phyloP scores from a whole-genome alignment of 2,888 invertebrate species.

The Sialis fuliginosa region DNA sequence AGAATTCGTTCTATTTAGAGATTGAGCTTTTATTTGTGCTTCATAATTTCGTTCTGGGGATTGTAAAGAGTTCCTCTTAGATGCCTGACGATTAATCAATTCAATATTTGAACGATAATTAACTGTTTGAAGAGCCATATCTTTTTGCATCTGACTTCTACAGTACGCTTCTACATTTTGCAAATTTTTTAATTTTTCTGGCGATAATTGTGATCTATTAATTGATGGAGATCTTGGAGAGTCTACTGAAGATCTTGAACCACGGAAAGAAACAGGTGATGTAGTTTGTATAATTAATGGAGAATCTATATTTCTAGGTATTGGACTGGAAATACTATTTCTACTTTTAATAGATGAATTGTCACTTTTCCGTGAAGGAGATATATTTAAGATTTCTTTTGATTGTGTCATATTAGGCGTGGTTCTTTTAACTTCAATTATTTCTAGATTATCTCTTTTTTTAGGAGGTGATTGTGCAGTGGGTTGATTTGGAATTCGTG shows the following conservation, averaged over 20 bases:
- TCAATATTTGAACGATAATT: no score
- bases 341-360: not conserved
- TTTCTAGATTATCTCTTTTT: not conserved
- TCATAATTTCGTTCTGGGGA: no score
- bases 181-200: slow-evolving; percentile 34
- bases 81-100: no score
- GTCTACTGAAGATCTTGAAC: not conserved
- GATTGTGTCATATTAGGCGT: no score
- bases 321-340: slow-evolving; percentile 3
- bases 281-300: not conserved
- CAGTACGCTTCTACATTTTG: slow-evolving; percentile 38
- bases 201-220: slow-evolving; percentile 13
- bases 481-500: not conserved
- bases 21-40: no score
- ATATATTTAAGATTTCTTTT: no score
- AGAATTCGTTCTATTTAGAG: no score
- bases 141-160: no score
- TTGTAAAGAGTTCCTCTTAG: no score
- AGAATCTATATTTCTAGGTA: slow-evolving; percentile 5
- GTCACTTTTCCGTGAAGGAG: no score
- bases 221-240: not conserved
- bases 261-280: not conserved
- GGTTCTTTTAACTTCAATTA: no score
- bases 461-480: not conserved
- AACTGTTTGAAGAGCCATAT: no score